These are phyloP conservation scores for Montipora sp. DNA, from an alignment of 64 coral and sea anemone species.

Conservation along the genomic window DNA sequence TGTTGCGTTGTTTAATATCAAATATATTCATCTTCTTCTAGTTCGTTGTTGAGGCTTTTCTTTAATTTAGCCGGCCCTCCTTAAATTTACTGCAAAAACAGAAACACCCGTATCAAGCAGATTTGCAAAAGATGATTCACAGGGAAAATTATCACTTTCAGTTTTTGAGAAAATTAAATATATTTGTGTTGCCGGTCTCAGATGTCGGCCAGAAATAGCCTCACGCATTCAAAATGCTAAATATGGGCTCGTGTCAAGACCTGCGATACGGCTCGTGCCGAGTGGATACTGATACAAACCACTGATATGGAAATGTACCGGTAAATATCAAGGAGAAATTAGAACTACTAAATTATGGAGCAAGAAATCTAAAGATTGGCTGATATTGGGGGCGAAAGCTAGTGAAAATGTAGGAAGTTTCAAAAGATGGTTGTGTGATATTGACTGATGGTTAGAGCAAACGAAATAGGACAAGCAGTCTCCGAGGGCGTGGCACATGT, in stretches of 20 bases:
- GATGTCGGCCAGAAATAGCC: not conserved
- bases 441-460: not conserved
- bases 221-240: not conserved
- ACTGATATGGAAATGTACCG: slow-evolving; percentile 4
- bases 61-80: too few relatives aligned
- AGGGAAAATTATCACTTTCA: not conserved
- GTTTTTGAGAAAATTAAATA: slow-evolving; percentile 6
- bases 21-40: too few relatives aligned
- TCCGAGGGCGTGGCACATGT: slow-evolving; percentile 4
- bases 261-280: not conserved
- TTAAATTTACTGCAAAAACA: too few relatives aligned
- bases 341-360: not conserved
- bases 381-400: not conserved
- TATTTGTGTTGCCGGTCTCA: not conserved
- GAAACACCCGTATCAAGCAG: not conserved
- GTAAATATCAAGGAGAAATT: not conserved
- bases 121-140: not conserved
- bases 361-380: not conserved
- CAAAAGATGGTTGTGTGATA: not conserved
- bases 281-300: not conserved
- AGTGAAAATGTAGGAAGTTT: not conserved
- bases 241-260: not conserved
- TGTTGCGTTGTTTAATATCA: too few relatives aligned
- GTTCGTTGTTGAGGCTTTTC: too few relatives aligned
- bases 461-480: not conserved